Conservation (phyloP, 1,140 invertebrate species). For the Rhopalosiphum maidis region DNA sequence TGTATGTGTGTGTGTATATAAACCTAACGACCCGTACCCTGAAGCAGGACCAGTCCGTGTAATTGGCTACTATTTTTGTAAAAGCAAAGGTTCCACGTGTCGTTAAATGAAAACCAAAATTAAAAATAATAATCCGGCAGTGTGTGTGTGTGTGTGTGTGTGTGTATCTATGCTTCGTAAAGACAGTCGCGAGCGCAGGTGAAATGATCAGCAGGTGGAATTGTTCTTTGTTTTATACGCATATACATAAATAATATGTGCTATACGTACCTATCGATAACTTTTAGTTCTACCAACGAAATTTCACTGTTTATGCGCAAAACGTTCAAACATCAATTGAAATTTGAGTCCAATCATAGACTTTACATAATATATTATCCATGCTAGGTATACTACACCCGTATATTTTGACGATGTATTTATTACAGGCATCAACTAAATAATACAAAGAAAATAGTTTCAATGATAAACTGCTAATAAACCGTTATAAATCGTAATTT, state of each 20-base stretch:
- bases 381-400: neutral
- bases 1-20: no score
- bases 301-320: neutral
- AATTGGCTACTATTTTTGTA: constrained; percentile 47
- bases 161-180: neutral
- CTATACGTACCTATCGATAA: neutral
- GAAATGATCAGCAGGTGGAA: constrained; percentile 48
- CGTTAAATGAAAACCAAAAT: constrained; percentile 48
- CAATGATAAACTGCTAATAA: no score
- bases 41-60: neutral
- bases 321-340: neutral
- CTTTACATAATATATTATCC: neutral
- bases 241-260: neutral
- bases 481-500: no score
- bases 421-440: neutral
- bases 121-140: constrained; percentile 43
- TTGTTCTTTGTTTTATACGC: constrained; percentile 28
- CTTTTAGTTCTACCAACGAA: neutral
- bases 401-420: neutral
- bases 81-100: constrained; percentile 23
- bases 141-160: neutral
- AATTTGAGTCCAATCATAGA: neutral
- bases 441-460: neutral
- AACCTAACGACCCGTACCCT: neutral
- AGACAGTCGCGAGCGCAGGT: constrained; percentile 35